A percentile compares a stretch with the other conserved stretches of the same genome.
These are phyloP conservation scores for Epinephelus cyanopodus DNA, from an alignment of 2,113 vertebrate genomes.

Conservation along the genomic window DNA sequence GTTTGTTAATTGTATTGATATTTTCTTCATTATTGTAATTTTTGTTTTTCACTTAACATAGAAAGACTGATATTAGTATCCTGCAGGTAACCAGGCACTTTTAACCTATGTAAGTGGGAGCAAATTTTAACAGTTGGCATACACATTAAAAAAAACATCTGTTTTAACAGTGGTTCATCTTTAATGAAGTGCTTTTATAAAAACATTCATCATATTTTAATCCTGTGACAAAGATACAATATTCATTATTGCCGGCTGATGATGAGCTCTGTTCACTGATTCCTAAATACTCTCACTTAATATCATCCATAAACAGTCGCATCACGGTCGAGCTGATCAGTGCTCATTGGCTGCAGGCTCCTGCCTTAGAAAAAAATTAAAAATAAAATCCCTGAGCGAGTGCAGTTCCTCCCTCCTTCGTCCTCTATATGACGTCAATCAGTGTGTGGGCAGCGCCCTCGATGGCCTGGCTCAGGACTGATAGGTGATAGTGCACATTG, in stretches of 20 bases:
- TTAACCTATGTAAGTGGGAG: background rate
- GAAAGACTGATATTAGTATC: background rate
- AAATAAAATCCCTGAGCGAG: slow-evolving; percentile 10
- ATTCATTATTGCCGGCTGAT: background rate
- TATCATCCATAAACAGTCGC: background rate
- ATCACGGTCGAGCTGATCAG: background rate
- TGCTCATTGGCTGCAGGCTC: too few species aligned
- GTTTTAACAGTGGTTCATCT: background rate
- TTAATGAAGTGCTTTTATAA: background rate
- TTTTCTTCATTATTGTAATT: background rate
- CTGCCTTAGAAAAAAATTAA: background rate
- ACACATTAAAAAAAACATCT: background rate
- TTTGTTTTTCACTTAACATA: background rate
- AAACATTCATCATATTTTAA: background rate
- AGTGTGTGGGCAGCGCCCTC: slow-evolving; percentile 86
- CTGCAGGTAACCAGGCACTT: background rate
- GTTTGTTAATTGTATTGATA: background rate
- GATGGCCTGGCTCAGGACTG: slow-evolving; percentile 86
- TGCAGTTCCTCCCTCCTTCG: slow-evolving; percentile 8
- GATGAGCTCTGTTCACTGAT: background rate
- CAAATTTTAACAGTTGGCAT: background rate
- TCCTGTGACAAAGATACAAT: background rate
- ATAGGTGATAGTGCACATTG: slow-evolving; percentile 86
- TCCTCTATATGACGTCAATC: slow-evolving; percentile 77
- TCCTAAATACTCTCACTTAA: background rate